Base-by-base conservation (phyloP, 2,888 invertebrate species). In the Biston betularia region DNA sequence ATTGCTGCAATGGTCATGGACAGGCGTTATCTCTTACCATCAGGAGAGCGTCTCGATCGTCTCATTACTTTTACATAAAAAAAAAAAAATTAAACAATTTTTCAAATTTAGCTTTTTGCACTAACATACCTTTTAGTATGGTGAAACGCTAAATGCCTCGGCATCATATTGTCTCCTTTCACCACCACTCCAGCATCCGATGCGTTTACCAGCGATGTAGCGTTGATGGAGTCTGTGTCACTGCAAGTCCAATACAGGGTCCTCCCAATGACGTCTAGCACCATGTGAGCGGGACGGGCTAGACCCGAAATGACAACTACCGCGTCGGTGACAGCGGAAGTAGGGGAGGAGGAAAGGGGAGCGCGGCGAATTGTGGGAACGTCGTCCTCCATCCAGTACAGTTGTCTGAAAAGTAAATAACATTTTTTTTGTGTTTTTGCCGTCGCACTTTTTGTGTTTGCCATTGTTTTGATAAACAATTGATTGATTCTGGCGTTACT, bases 211-310 rank as follows among this genome's bases (percentile, higher is more conserved):
- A 97, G 94, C 69, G 97, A 95, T 0, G 98, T 98, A 0, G 98
- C 97, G 85, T 98, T 98, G 55, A 99, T 98, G 0, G 97, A 96
- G 84, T 98, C 97, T 9, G 96, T 95, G 70, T 95, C 95, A 0
- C 96, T 94, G 78, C 98, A 98, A 0, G 98, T 97, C 98, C 98
- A 98, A 89, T 98, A 98, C 0, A 99, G 85, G 0, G 97, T 90
- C 14, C 98, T 95, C 0, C 98, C 97, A 42, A 97, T 94, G 0
- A 97, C 96, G 87, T 99, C 98, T 8, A 99, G 92, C 0, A 97
- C 98, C 77, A 99, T 95, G 86, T 98, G 98, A 80, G 95, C 97
- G 0, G 98, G 97, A 65, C 96, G 95, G 0, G 93, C 85, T 2
- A 95, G 94, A 3, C 95, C 95, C 5, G 95, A 90, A 0, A 97